Evolutionary conservation across 1,140 invertebrate genomes (phyloP).

Genomic region (Ctenoplectra terminalis): DNA sequence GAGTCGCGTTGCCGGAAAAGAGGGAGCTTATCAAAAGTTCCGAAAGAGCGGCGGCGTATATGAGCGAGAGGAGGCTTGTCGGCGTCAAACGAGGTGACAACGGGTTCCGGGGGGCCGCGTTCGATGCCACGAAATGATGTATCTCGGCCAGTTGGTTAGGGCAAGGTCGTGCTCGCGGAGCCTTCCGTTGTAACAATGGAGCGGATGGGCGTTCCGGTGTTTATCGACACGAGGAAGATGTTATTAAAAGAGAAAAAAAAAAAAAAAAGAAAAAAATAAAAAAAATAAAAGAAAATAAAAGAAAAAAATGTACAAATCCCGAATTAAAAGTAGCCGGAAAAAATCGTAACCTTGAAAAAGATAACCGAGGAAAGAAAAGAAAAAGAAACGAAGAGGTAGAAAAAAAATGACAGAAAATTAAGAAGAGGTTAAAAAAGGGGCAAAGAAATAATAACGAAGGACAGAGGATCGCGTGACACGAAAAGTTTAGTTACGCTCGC

Average conservation of each 20-base stretch:
- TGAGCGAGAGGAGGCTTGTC: not conserved
- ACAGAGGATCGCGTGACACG: slow-evolving; percentile 38
- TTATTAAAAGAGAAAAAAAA: not conserved
- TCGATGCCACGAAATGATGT: slow-evolving; percentile 15
- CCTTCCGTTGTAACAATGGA: slow-evolving; percentile 10
- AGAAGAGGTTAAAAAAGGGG: too few species aligned
- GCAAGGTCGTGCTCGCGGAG: slow-evolving; percentile 14
- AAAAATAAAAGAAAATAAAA: too few species aligned
- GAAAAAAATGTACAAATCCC: too few species aligned
- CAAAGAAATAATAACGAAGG: not conserved
- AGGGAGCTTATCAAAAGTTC: not conserved
- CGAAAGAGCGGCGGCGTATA: not conserved
- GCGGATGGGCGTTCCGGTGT: not conserved
- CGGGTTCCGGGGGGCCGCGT: not conserved
- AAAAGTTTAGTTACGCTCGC: slow-evolving; percentile 55
- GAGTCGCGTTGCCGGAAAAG: not conserved
- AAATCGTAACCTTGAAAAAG: too few species aligned
- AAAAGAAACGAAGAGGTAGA: too few species aligned
- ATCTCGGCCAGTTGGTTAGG: slow-evolving; percentile 2
- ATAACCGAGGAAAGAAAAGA: too few species aligned
- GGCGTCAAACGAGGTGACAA: not conserved
- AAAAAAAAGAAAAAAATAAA: not conserved
- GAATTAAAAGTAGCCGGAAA: too few species aligned
- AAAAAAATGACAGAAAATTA: too few species aligned
- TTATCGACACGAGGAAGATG: not conserved